Evolutionary conservation across 2,797 vertebrate species (phyloP), one percentile per base, ranked within the genome.

Genomic region (Myotis daubentonii): DNA sequence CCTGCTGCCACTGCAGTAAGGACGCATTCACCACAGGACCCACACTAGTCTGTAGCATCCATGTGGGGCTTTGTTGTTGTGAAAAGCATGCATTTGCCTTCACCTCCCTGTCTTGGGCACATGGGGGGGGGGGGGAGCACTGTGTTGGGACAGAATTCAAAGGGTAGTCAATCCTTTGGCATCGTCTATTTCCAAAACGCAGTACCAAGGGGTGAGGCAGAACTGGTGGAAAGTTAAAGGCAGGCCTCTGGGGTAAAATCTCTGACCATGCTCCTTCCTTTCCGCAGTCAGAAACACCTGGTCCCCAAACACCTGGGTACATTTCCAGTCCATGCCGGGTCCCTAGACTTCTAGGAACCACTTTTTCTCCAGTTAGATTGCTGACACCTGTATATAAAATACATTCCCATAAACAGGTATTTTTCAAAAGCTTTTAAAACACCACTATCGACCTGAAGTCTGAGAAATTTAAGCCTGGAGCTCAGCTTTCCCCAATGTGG

Each of bases 401-500:
- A 91, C 33, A 86, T 47, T 78, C n/a, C 62, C 71, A 71, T 51
- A 89, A 82, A 75, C 36, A 89, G 57, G 66, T n/a, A 65, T 80
- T 92, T 94, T 74, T 62, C 80, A 41, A 57, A 89, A 66, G 88
- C 30, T 87, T 60, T 62, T 57, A 80, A 93, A n/a, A 33, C 47
- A 1, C 47, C 9, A 11, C 66, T 8, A 25, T 57, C 72, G 15
- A 75, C 70, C 60, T 83, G 83, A 87, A 87, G 62, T 33, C 82
- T 86, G 72, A 94, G 94, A 84, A 78, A 84, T 78, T 36, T 72
- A 55, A 92, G 78, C 86, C 68, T 75, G 33, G 20, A 53, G 78
- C 72, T 55, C 55, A 17, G 62, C 86, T 88, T 53, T 71, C 47
- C 41, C 47, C 2, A 30, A 22, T 2, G 3, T 28, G 70, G 71